A percentile compares a stretch with the other conserved stretches of the same genome.
These are phyloP conservation scores for Eupithecia abbreviata DNA, from an alignment of 2,888 invertebrate genomes.

Conservation along the genomic window DNA sequence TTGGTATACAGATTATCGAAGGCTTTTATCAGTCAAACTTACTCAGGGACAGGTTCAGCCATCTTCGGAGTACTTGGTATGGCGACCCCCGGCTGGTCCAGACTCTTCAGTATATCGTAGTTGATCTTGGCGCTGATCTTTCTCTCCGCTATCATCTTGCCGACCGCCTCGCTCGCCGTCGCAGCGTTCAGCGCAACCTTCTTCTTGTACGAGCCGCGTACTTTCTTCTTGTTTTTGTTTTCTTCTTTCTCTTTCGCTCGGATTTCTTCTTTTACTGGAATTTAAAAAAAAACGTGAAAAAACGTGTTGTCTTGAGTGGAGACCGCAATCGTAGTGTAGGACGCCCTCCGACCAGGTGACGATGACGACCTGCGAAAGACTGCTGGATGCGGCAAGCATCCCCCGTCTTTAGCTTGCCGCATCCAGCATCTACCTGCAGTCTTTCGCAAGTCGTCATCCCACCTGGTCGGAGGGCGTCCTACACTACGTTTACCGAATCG, in stretches of 20 bases:
- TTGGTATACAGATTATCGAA: too few species aligned
- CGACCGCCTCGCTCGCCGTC: conserved; percentile 94
- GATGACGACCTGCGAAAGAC: too few species aligned
- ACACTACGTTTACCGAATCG: too few species aligned
- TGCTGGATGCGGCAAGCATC: too few species aligned
- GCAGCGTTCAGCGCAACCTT: conserved; percentile 86
- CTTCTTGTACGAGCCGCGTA: conserved; percentile 86
- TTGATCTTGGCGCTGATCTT: conserved; percentile 98
- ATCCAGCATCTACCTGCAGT: too few species aligned
- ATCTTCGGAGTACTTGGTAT: conserved; percentile 47
- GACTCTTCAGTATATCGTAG: conserved; percentile 96
- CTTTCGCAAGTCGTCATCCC: too few species aligned
- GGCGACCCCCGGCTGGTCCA: conserved; percentile 81
- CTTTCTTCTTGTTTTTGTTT: conserved; percentile 92
- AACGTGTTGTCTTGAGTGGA: too few species aligned
- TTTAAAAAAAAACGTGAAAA: neutral
- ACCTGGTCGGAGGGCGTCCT: too few species aligned
- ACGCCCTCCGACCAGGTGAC: too few species aligned
- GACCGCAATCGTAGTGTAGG: too few species aligned
- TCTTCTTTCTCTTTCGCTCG: conserved; percentile 92
- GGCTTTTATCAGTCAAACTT: neutral
- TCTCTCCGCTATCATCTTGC: conserved; percentile 97
- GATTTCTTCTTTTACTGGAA: conserved; percentile 90
- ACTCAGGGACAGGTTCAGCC: conserved; percentile 38
- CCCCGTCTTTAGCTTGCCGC: too few species aligned